These are phyloP conservation scores for Babyrousa celebensis DNA, from an alignment of 2,797 vertebrate genomes.

Conservation along the genomic window DNA sequence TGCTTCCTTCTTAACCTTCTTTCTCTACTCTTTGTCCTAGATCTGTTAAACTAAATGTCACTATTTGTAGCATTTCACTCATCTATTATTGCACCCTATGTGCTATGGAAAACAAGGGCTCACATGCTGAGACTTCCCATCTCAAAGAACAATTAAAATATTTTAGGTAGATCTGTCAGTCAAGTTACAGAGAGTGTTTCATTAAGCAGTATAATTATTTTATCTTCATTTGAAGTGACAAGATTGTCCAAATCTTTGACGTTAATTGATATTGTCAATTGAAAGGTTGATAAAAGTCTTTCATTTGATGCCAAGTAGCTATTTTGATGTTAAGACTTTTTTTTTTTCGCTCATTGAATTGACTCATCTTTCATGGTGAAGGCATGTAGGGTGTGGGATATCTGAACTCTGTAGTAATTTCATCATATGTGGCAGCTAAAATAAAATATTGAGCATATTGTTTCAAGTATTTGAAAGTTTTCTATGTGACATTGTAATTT, in stretches of 20 bases:
- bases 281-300: conserved; percentile 37
- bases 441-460: not conserved
- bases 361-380: not conserved
- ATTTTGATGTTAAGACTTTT: conserved; percentile 21
- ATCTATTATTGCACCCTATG: not conserved
- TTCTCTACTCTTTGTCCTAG: not conserved
- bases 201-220: conserved; percentile 65
- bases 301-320: conserved; percentile 37
- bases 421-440: not conserved
- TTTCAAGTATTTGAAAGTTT: conserved; percentile 6
- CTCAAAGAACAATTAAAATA: conserved; percentile 30
- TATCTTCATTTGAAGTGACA: conserved; percentile 65
- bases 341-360: not conserved
- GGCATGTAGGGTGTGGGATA: not conserved
- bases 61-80: not conserved
- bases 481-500: not conserved
- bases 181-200: conserved; percentile 41
- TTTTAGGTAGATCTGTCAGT: not conserved
- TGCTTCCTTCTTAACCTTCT: not conserved
- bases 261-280: conserved; percentile 14
- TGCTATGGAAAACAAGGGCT: not conserved
- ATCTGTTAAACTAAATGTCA: conserved; percentile 14
- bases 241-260: conserved; percentile 29
- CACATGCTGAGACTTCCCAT: not conserved
- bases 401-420: not conserved